Evolutionary conservation across 1,140 invertebrate genomes (phyloP).

Genomic region (Tribolium madens): DNA sequence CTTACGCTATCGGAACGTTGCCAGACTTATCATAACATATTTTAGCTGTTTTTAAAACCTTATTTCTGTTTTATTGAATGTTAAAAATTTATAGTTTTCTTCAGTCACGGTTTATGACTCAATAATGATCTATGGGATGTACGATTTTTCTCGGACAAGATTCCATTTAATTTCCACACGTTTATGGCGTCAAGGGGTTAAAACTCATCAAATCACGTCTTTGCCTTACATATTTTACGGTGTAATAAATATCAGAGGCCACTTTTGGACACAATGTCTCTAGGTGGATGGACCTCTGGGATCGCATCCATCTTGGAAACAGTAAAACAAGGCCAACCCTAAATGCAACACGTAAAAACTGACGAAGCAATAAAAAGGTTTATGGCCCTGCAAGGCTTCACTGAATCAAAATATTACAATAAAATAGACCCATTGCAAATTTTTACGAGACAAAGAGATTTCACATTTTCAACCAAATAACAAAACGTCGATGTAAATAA

Average conservation of each 20-base stretch:
- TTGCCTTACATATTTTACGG: slow-evolving; percentile 40
- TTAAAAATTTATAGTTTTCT: slow-evolving; percentile 40
- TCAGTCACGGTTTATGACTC: slow-evolving; percentile 4
- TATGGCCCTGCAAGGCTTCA: neutral
- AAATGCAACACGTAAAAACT: slow-evolving; percentile 45
- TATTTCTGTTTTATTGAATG: slow-evolving; percentile 43
- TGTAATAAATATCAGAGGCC: slow-evolving; percentile 35
- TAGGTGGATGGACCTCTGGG: slow-evolving; percentile 12
- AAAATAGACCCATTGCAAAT: too few species aligned
- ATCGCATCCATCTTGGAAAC: slow-evolving; percentile 9
- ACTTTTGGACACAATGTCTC: slow-evolving; percentile 12
- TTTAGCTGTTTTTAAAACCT: slow-evolving; percentile 39
- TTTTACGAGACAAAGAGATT: too few species aligned
- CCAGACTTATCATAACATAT: slow-evolving; percentile 39
- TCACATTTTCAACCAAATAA: neutral
- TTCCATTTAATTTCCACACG: slow-evolving; percentile 8
- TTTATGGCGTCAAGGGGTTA: slow-evolving; percentile 1
- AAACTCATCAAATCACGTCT: slow-evolving; percentile 26
- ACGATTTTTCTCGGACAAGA: neutral
- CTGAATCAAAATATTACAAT: neutral
- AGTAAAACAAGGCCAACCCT: slow-evolving; percentile 11
- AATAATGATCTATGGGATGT: neutral
- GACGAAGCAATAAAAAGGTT: slow-evolving; percentile 13
- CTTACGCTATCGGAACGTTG: slow-evolving; percentile 21
- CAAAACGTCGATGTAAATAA: too few species aligned